Evolutionary conservation across 2,888 invertebrate species (phyloP).

Genomic region (Archips xylosteana): DNA sequence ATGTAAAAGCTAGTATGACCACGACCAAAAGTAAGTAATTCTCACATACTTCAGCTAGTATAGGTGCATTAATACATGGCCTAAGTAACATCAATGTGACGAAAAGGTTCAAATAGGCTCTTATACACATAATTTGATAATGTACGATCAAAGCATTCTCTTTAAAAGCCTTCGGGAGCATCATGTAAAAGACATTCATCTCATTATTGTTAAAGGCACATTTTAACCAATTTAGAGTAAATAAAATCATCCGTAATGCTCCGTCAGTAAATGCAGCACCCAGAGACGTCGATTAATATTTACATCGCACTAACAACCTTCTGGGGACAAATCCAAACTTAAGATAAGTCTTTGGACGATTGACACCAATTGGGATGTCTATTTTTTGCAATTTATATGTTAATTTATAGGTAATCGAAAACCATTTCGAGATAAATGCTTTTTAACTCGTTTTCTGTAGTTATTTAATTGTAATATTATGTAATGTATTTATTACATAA

Average conservation of each 20-base stretch:
- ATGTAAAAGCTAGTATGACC: too few species aligned
- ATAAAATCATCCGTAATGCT: background rate
- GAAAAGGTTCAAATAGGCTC: background rate
- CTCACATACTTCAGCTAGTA: background rate
- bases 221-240: background rate
- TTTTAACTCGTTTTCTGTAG: too few species aligned
- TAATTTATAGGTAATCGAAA: too few species aligned
- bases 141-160: conserved; percentile 21
- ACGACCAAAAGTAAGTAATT: too few species aligned
- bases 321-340: too few species aligned
- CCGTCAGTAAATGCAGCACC: too few species aligned
- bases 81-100: background rate
- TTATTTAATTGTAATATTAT: too few species aligned
- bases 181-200: conserved; percentile 6
- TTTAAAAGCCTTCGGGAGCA: conserved; percentile 1
- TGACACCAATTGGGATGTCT: too few species aligned
- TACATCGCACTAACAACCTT: background rate
- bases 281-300: background rate
- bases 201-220: conserved; percentile 8
- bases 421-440: too few species aligned
- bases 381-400: too few species aligned
- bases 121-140: conserved; percentile 2
- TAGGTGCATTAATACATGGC: background rate
- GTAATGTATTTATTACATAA: too few species aligned
- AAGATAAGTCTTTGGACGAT: too few species aligned